Conservation (phyloP, 2,888 invertebrate genomes). For the Drosophila subquinaria region DNA sequence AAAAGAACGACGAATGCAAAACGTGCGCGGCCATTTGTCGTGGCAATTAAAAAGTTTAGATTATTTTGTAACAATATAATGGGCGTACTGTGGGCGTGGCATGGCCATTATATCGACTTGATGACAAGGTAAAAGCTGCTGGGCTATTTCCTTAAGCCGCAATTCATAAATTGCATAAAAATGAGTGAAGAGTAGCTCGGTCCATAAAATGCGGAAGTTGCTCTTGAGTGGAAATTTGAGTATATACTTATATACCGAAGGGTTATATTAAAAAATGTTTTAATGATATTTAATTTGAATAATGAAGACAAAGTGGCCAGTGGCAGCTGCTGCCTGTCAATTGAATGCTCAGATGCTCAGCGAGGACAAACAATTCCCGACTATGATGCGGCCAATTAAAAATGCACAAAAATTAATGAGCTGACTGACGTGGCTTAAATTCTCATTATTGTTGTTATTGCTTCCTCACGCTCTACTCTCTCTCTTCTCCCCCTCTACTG, state of each 20-base stretch:
- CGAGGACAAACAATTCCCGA: slow-evolving; percentile 28
- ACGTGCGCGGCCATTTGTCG: slow-evolving; percentile 71
- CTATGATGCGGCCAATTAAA: slow-evolving; percentile 62
- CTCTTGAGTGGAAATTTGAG: slow-evolving; percentile 7
- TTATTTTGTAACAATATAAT: slow-evolving; percentile 64
- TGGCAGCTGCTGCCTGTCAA: slow-evolving; percentile 18
- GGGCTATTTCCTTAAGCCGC: slow-evolving; percentile 23
- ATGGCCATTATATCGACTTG: slow-evolving; percentile 52
- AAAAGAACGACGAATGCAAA: slow-evolving; percentile 51
- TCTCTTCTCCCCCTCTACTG: background rate
- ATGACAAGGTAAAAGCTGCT: slow-evolving; percentile 56
- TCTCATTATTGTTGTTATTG: slow-evolving; percentile 45
- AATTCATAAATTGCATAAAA: slow-evolving; percentile 62
- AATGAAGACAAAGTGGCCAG: slow-evolving; percentile 56
- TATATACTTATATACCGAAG: slow-evolving; percentile 9
- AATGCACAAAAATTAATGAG: slow-evolving; percentile 69
- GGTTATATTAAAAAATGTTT: slow-evolving; percentile 45
- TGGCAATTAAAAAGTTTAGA: slow-evolving; percentile 79
- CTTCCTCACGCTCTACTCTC: background rate
- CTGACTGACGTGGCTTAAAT: slow-evolving; percentile 59
- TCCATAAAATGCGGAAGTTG: slow-evolving; percentile 35
- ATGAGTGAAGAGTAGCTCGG: slow-evolving; percentile 22
- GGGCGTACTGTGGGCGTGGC: slow-evolving; percentile 28
- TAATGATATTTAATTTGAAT: slow-evolving; percentile 60
- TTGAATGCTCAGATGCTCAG: background rate